phyloP scores from a whole-genome alignment of 2,888 invertebrate species.

The Brachylomia viminalis region DNA sequence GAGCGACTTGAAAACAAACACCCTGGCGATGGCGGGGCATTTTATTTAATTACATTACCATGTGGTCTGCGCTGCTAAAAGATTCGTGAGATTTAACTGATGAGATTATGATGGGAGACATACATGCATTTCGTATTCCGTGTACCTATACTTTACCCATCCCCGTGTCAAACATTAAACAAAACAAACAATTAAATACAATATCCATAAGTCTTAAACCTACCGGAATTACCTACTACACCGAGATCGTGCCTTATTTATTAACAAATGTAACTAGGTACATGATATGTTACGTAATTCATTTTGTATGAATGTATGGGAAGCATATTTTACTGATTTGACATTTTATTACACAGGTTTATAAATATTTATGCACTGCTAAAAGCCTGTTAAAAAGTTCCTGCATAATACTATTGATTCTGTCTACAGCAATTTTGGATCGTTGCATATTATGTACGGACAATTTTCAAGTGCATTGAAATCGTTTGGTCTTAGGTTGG shows the following conservation, averaged over 20 bases:
- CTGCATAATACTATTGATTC: neutral
- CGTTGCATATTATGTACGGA: neutral
- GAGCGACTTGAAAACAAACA: neutral
- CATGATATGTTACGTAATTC: neutral
- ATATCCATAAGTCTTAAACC: neutral
- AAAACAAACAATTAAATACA: neutral
- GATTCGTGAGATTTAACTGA: too few relatives aligned
- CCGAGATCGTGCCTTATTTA: constrained; percentile 6
- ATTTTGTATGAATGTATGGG: neutral
- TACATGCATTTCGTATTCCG: neutral
- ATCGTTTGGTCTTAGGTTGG: neutral
- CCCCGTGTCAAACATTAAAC: neutral
- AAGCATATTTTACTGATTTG: constrained; percentile 3
- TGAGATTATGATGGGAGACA: neutral
- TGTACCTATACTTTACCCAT: neutral
- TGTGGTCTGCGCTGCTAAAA: neutral
- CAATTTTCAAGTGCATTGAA: constrained; percentile 3
- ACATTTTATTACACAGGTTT: neutral
- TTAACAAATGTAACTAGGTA: constrained; percentile 3
- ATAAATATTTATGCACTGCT: neutral
- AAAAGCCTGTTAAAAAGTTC: neutral
- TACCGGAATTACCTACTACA: constrained; percentile 18
- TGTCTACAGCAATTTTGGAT: neutral
- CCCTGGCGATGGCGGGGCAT: constrained; percentile 5
- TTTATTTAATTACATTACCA: constrained; percentile 12